phyloP scores from a whole-genome alignment of 2,888 invertebrate species.

The Empis livida region DNA sequence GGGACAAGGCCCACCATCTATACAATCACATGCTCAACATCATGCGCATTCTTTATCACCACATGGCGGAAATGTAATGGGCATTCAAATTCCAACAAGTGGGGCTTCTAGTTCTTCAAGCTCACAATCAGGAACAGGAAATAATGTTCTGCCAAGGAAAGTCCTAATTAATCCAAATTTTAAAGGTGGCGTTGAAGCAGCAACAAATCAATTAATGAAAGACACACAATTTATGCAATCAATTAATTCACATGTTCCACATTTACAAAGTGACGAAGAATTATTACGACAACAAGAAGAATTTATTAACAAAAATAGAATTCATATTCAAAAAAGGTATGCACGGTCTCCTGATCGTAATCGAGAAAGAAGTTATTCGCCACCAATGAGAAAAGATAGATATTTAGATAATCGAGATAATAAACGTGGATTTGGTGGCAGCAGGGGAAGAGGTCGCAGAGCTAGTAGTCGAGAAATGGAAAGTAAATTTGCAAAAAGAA shows the following conservation, averaged over 20 bases:
- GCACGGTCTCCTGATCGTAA: constrained; percentile 24
- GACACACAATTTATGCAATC: constrained; percentile 35
- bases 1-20: constrained; percentile 32
- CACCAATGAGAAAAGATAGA: constrained; percentile 18
- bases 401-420: constrained; percentile 13
- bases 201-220: constrained; percentile 35
- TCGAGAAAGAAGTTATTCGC: constrained; percentile 26
- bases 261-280: constrained; percentile 31
- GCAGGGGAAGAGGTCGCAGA: constrained; percentile 1
- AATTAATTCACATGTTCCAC: constrained; percentile 23
- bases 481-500: constrained; percentile 20
- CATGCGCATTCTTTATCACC: constrained; percentile 4
- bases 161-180: constrained; percentile 36
- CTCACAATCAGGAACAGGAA: neutral
- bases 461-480: constrained; percentile 14
- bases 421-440: constrained; percentile 8
- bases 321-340: constrained; percentile 34
- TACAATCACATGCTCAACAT: neutral
- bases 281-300: constrained; percentile 35
- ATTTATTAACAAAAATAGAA: constrained; percentile 35
- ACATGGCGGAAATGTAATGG: constrained; percentile 1
- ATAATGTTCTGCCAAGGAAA: constrained; percentile 18
- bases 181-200: constrained; percentile 36
- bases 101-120: neutral
- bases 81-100: constrained; percentile 5